phyloP scores from a whole-genome alignment of 2,797 vertebrate species.

The Psittacula derbiana region DNA sequence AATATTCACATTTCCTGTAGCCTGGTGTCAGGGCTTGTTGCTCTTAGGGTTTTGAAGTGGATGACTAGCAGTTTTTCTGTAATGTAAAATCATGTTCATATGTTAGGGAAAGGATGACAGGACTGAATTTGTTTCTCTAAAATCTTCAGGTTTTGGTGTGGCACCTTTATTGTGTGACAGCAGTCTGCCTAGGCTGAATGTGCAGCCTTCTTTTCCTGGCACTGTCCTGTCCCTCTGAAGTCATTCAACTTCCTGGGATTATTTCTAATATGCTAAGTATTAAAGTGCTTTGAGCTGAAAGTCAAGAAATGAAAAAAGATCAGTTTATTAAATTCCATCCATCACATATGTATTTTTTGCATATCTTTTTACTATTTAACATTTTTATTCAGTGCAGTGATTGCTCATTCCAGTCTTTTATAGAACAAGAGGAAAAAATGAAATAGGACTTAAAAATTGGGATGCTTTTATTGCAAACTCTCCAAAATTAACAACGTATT shows the following conservation, averaged over 20 bases:
- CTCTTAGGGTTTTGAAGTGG: neutral
- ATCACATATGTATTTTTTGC: neutral
- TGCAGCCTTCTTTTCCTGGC: neutral
- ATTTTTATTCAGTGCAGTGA: neutral
- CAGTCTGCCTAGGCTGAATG: neutral
- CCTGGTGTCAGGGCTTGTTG: fast-evolving
- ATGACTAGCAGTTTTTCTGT: neutral
- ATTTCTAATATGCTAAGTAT: neutral
- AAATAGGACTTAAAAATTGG: neutral
- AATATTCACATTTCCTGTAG: neutral
- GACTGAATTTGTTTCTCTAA: neutral
- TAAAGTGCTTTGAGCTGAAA: neutral
- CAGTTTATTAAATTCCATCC: neutral
- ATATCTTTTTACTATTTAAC: neutral
- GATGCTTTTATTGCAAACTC: neutral
- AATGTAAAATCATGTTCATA: neutral
- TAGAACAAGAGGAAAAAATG: neutral
- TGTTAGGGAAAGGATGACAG: neutral
- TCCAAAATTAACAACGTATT: neutral
- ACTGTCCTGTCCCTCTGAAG: neutral
- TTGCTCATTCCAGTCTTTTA: neutral
- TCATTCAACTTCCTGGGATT: neutral
- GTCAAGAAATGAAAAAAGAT: neutral
- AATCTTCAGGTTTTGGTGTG: neutral
- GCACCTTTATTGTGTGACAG: neutral